Evolutionary conservation across 1,140 invertebrate species (phyloP).

Genomic region (Pteromalus puparum): DNA sequence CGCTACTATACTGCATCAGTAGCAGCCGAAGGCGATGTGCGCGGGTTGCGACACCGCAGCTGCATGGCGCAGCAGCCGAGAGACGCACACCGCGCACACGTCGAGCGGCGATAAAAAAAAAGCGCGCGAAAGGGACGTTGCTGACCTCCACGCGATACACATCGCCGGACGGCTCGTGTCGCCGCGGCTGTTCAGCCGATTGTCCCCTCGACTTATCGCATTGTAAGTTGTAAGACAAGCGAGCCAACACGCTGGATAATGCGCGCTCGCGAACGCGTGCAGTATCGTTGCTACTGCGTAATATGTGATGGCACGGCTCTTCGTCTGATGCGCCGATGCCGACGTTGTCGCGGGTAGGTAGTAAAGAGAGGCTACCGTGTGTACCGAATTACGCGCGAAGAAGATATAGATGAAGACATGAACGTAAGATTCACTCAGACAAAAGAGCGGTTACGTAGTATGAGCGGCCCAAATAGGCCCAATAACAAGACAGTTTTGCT

Average conservation of each 20-base stretch:
- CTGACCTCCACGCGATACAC: constrained; percentile 55
- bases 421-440: too few species aligned
- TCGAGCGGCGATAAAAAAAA: neutral
- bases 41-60: neutral
- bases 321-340: constrained; percentile 42
- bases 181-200: constrained; percentile 52
- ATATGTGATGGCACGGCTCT: neutral
- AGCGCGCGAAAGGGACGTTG: constrained; percentile 41
- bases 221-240: constrained; percentile 61
- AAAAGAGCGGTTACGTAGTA: too few species aligned
- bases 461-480: too few species aligned
- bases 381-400: constrained; percentile 5
- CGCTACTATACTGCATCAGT: neutral
- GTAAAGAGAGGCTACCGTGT: neutral
- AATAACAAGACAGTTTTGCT: too few species aligned
- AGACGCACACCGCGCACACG: neutral
- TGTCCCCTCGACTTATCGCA: constrained; percentile 61
- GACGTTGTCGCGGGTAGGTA: constrained; percentile 28
- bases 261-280: constrained; percentile 10
- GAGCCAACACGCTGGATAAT: constrained; percentile 32
- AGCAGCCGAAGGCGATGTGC: neutral
- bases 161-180: too few species aligned
- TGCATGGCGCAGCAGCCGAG: neutral
- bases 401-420: too few species aligned
- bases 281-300: constrained; percentile 24